A percentile compares a stretch with the other conserved stretches of the same genome.
Conservation (phyloP, 2,888 invertebrate genomes). For the Gerris lacustris region DNA sequence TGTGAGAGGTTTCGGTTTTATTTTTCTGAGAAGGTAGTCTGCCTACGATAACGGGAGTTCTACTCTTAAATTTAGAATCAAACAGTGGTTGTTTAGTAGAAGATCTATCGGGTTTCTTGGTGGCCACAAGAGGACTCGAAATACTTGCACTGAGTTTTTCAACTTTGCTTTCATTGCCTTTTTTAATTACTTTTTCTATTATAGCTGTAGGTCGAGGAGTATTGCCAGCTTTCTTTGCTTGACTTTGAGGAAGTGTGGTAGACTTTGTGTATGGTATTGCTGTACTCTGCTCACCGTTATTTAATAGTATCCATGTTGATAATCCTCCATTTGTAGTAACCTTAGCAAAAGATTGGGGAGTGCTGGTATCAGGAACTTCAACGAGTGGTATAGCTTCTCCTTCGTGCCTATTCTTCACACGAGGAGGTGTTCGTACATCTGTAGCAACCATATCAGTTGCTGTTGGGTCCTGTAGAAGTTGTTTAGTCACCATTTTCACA, state of each 20-base stretch:
- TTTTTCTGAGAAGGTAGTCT: slow-evolving; percentile 34
- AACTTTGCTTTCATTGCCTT: slow-evolving; percentile 15
- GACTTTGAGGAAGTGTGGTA: slow-evolving; percentile 13
- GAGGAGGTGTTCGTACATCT: slow-evolving; percentile 52
- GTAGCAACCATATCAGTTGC: slow-evolving; percentile 39
- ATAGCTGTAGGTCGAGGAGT: slow-evolving; percentile 17
- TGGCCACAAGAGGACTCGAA: not conserved
- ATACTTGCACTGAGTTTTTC: slow-evolving; percentile 5
- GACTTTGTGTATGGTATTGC: slow-evolving; percentile 21
- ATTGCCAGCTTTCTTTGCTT: slow-evolving; percentile 14
- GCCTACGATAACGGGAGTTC: slow-evolving; percentile 31
- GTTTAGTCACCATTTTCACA: slow-evolving; percentile 46
- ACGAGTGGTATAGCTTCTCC: slow-evolving; percentile 51
- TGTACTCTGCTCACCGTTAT: slow-evolving; percentile 37
- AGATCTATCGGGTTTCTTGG: slow-evolving; percentile 1
- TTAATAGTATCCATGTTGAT: slow-evolving; percentile 64
- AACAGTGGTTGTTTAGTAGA: slow-evolving; percentile 25
- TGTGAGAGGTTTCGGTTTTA: slow-evolving; percentile 33
- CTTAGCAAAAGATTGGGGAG: slow-evolving; percentile 25
- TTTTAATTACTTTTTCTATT: slow-evolving; percentile 23
- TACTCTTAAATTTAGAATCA: slow-evolving; percentile 32
- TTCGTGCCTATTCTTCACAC: slow-evolving; percentile 44
- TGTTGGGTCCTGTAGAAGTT: slow-evolving; percentile 41
- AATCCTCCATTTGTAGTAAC: slow-evolving; percentile 49
- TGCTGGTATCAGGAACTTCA: slow-evolving; percentile 13